Conservation (phyloP, 1,140 invertebrate species). For the Zaprionus davidi region DNA sequence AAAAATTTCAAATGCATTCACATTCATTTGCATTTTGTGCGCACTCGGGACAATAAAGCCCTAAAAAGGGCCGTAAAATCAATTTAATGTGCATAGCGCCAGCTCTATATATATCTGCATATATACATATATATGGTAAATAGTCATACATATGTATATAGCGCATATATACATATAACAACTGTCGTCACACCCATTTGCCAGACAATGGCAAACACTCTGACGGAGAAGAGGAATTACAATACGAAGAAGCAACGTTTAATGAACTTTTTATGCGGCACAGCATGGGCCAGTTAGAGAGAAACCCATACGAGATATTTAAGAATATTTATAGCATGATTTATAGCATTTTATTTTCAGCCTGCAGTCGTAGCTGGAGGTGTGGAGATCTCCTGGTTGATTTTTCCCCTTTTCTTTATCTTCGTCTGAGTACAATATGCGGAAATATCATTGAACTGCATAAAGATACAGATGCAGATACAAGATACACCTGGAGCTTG, state of each 20-base stretch:
- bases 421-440: neutral
- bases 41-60: conserved; percentile 34
- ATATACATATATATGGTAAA: neutral
- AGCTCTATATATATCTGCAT: neutral
- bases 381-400: conserved; percentile 9
- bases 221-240: conserved; percentile 17
- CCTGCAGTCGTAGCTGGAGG: conserved; percentile 26
- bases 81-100: conserved; percentile 47
- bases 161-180: conserved; percentile 16
- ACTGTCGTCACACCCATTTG: conserved; percentile 45
- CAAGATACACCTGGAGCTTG: conserved; percentile 34
- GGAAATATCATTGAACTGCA: conserved; percentile 9
- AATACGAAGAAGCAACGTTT: conserved; percentile 52
- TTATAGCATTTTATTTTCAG: conserved; percentile 54
- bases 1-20: conserved; percentile 50
- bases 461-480: conserved; percentile 7
- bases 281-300: conserved; percentile 53
- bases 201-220: conserved; percentile 26
- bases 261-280: conserved; percentile 63
- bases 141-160: neutral
- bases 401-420: neutral
- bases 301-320: conserved; percentile 11
- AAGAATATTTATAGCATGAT: conserved; percentile 71
- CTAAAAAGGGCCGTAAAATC: conserved; percentile 63
- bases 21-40: conserved; percentile 61